A percentile compares a stretch with the other conserved stretches of the same genome.
These are phyloP conservation scores for Carettochelys insculpta DNA, from an alignment of 2,113 vertebrate genomes.

Conservation along the genomic window DNA sequence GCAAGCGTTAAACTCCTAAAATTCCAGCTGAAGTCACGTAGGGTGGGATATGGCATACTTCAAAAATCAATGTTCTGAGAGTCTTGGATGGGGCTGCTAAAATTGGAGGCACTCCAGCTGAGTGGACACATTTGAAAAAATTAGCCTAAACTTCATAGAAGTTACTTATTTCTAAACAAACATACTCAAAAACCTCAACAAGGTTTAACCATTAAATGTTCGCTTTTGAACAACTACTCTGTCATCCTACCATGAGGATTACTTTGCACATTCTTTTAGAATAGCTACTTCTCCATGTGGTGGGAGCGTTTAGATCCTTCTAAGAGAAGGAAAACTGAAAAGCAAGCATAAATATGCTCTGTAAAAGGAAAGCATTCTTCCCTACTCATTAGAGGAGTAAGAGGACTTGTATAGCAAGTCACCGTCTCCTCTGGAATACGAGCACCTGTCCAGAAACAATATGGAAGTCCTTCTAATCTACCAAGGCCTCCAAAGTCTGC, in stretches of 20 bases:
- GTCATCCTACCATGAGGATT: constrained; percentile 51
- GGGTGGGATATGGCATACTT: neutral
- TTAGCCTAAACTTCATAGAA: constrained; percentile 42
- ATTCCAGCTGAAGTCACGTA: neutral
- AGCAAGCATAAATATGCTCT: constrained; percentile 1
- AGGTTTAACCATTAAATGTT: constrained; percentile 46
- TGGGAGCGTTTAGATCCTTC: constrained; percentile 16
- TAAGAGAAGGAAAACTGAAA: constrained; percentile 13
- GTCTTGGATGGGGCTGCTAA: neutral
- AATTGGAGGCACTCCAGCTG: neutral
- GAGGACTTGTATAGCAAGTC: constrained; percentile 46
- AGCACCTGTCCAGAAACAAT: neutral
- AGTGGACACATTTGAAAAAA: neutral
- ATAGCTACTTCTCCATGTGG: constrained; percentile 39
- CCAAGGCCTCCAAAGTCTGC: constrained; percentile 79
- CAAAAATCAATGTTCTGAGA: neutral
- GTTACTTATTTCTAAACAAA: constrained; percentile 43
- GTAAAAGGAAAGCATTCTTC: constrained; percentile 43
- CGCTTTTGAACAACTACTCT: constrained; percentile 9
- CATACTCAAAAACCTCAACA: constrained; percentile 52
- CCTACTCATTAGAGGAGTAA: constrained; percentile 34
- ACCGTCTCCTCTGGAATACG: constrained; percentile 13
- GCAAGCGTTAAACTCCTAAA: fast-evolving
- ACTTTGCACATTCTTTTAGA: constrained; percentile 52
- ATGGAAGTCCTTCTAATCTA: neutral